Evolutionary conservation across 2,113 vertebrate genomes (phyloP).

Genomic region (Azemiops feae): DNA sequence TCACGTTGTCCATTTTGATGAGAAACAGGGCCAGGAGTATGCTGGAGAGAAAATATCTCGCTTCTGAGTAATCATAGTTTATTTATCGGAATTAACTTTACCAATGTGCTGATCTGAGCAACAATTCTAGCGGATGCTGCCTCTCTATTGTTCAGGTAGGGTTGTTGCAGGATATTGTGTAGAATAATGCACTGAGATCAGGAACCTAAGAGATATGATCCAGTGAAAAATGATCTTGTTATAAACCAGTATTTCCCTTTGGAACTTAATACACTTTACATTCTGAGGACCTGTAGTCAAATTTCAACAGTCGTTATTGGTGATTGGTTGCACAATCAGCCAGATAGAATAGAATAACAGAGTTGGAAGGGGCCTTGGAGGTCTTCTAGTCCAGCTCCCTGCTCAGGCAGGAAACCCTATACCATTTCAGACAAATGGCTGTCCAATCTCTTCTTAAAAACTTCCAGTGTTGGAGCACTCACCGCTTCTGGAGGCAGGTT

Average conservation of each 20-base stretch:
- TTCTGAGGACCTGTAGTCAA: background rate
- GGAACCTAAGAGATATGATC: background rate
- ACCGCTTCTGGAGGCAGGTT: too few relatives aligned
- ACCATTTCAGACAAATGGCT: too few relatives aligned
- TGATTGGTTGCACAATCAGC: background rate
- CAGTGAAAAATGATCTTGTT: background rate
- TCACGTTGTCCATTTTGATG: slow-evolving; percentile 4
- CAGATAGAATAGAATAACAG: too few relatives aligned
- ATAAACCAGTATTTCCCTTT: background rate
- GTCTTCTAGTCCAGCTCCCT: too few relatives aligned
- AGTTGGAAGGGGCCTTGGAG: too few relatives aligned
- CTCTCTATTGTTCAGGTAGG: background rate
- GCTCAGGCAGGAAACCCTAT: too few relatives aligned
- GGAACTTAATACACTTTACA: background rate
- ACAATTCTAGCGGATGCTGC: background rate
- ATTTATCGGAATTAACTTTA: background rate
- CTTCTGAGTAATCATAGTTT: slow-evolving; percentile 4
- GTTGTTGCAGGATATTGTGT: background rate
- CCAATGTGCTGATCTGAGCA: background rate
- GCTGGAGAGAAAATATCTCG: background rate
- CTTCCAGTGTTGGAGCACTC: too few relatives aligned
- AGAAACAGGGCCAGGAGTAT: background rate
- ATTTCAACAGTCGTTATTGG: background rate
- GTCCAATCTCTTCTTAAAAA: too few relatives aligned
- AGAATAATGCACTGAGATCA: background rate